Base-by-base conservation (phyloP, 2,888 invertebrate genomes). In the Dolomedes plantarius region DNA sequence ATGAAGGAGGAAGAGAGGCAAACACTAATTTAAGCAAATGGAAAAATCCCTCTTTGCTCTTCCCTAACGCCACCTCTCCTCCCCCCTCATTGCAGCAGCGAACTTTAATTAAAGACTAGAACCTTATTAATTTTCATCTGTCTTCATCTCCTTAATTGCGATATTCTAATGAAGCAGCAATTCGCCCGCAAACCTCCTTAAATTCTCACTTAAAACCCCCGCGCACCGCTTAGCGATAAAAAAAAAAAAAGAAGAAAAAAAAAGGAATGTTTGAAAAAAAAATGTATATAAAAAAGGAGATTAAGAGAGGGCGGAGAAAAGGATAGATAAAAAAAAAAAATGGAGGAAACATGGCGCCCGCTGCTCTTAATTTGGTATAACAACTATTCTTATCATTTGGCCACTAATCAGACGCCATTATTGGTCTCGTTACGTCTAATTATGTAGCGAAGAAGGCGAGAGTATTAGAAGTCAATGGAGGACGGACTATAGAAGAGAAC, bases 111-210 rank as follows among this genome's bases (percentile, higher is more conserved):
- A 83, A 83, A 83, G 83, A 77, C 67, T 28, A 50, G 83, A 83
- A 77, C 83, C 77, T 83, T 83, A 83, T 83, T 83, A 83, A 83
- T 83, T 83, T 83, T 83, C 83, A 83, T 83, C 83, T 83, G 83
- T 77, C 82, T 75, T 82, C 75, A 68, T 75, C 62, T 50, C 28
- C 83, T 83, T 83, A 83, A 83, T 83, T 83, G 83, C 83, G 65
- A 62, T 77, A 77, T 65, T 77, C 83, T 83, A 83, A 83, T 83
- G 83, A 83, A 83, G 83, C 77, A 67, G 56, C 56, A 56, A 56
- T 56, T 23, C 68, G 36, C 71, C 74, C 82, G 46, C 75, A 75
- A 69, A 65, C 41, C 72, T 65, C 39, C 74, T 82, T 82, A 82
- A 82, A 82, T 82, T 82, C 82, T 75, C 82, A 82, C 82, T 82